Conservation (phyloP, 2,113 vertebrate species). For the Microcebus griseorufus region DNA sequence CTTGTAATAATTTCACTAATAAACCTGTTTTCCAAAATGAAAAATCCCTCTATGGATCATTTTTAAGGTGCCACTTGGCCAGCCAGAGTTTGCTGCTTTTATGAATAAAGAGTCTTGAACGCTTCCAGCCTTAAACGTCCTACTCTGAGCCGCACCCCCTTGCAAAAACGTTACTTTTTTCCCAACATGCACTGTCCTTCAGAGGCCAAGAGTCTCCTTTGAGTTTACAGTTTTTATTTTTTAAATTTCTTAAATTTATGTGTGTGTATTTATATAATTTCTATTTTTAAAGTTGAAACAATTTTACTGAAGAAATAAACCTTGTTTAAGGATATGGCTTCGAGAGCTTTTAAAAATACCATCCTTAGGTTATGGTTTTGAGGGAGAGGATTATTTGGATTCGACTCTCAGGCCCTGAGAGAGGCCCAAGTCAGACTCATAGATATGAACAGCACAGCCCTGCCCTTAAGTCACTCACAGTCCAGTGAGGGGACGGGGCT, state of each 20-base stretch:
- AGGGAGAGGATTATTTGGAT: background rate
- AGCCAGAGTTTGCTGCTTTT: background rate
- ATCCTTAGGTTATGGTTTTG: background rate
- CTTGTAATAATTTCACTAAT: slow-evolving; percentile 68
- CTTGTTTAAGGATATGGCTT: background rate
- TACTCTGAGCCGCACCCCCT: background rate
- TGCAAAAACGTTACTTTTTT: background rate
- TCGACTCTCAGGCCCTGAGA: background rate
- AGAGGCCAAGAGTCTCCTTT: background rate
- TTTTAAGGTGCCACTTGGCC: slow-evolving; percentile 36
- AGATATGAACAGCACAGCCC: background rate
- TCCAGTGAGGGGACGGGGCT: background rate
- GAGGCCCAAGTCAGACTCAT: background rate
- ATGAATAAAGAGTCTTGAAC: background rate
- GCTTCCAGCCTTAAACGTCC: background rate
- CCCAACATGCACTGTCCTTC: background rate
- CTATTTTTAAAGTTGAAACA: background rate
- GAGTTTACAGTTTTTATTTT: slow-evolving; percentile 20
- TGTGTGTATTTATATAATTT: background rate
- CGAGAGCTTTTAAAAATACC: background rate
- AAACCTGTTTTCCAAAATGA: slow-evolving; percentile 66
- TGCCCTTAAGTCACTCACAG: background rate
- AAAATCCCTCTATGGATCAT: slow-evolving; percentile 54
- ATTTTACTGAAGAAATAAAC: background rate
- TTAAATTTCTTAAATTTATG: background rate